Evolutionary conservation across 2,888 invertebrate species (phyloP), one percentile per base, ranked within the genome.

Genomic region (Melolontha melolontha): DNA sequence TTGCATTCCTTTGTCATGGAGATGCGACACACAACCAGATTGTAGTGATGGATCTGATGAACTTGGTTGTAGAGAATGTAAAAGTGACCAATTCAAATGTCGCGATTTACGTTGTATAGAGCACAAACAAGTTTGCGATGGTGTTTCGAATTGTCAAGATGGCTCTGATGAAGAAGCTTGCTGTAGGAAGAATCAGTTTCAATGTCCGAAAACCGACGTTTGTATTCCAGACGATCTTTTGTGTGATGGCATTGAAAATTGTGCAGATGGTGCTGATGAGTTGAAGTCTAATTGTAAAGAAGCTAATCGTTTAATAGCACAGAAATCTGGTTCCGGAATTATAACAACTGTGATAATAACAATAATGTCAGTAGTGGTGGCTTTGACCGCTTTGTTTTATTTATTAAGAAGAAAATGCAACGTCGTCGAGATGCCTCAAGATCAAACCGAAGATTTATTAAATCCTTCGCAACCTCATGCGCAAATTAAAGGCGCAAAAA

Each of bases 21-120:
- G 88, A 29, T 93, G 93, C 79, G 95, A 96, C 81, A 92, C 93
- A 0, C 92, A 92, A 77, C 86, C 87, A 63, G 95, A 96, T 82
- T 96, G 95, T 81, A 87, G 89, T 1, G 94, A 94, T 82, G 92
- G 91, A 62, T 92, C 93, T 10, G 96, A 96, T 82, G 94, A 93
- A 84, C 84, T 90, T 66, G 86, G 90, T 72, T 89, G 91, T 83
- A 89, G 91, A 7, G 86, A 88, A n/a, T 95, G 95, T 82, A 83
- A 86, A 64, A 82, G 88, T 55, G 83, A 89, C 82, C 87, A 93
- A 80, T 94, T 93, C 74, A 89, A 87, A 63, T 90, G 90, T 72
- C 80, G 82, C 78, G 78, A 81, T 75, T 78, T 81, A 71, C 73
- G 84, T 80, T 74, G 85, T 63, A 78, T 82, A 67, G 80, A 81